Evolutionary conservation across 2,797 vertebrate genomes (phyloP).

Genomic region (Liparis tanakae): DNA sequence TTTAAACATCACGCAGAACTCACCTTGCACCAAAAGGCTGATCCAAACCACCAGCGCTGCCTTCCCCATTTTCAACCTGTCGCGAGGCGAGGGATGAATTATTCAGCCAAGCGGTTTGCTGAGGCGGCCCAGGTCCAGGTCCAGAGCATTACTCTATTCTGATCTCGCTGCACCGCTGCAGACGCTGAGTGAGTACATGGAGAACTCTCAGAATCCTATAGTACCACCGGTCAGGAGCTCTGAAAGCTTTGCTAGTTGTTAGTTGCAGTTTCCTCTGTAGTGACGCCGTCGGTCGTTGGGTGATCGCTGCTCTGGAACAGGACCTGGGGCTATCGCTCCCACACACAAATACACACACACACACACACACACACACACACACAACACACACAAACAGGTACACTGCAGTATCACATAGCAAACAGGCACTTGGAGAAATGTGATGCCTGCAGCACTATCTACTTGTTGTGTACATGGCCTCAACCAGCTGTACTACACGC

Average conservation of each 20-base stretch:
- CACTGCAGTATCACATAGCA: constrained; percentile 71
- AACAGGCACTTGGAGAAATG: constrained; percentile 64
- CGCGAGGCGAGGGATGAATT: constrained; percentile 61
- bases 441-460: constrained; percentile 57
- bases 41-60: constrained; percentile 75
- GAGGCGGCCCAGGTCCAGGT: constrained; percentile 39
- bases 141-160: constrained; percentile 53
- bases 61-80: constrained; percentile 77
- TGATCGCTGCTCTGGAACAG: constrained; percentile 73
- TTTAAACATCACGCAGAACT: constrained; percentile 52
- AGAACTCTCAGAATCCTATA: constrained; percentile 42
- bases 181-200: constrained; percentile 34
- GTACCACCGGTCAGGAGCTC: constrained; percentile 67
- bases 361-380: constrained; percentile 18
- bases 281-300: constrained; percentile 55
- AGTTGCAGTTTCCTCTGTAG: constrained; percentile 46
- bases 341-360: constrained; percentile 14
- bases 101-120: constrained; percentile 59
- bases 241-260: constrained; percentile 67
- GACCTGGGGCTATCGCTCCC: constrained; percentile 74
- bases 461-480: constrained; percentile 65
- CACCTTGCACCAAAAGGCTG: constrained; percentile 79
- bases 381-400: constrained; percentile 58
- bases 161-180: constrained; percentile 46
- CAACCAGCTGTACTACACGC: constrained; percentile 59